phyloP scores from a whole-genome alignment of 2,113 vertebrate species.

The Thermophis baileyi region DNA sequence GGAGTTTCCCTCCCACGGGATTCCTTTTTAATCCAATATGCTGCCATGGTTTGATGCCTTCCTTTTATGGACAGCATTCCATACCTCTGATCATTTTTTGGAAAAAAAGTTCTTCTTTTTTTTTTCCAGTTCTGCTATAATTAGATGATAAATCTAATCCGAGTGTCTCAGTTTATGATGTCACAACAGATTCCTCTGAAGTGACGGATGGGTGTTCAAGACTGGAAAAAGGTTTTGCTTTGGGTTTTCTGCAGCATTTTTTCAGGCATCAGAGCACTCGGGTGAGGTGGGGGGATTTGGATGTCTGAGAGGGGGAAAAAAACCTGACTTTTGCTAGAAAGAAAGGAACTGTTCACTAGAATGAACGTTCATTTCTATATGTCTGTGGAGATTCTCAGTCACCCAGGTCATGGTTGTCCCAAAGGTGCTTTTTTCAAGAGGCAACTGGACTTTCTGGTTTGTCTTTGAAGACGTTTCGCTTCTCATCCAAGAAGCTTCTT shows the following conservation, averaged over 20 bases:
- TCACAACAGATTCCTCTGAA: constrained; percentile 10
- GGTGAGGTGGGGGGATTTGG: rapidly evolving
- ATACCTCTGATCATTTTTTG: constrained; percentile 10
- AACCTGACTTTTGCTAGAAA: background rate
- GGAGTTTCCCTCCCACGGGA: background rate
- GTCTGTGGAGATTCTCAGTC: background rate
- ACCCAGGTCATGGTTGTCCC: background rate
- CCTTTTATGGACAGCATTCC: constrained; percentile 32
- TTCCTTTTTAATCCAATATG: background rate
- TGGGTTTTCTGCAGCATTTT: background rate
- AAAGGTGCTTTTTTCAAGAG: background rate
- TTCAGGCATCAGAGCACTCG: background rate
- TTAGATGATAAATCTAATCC: constrained; percentile 26
- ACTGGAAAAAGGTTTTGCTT: background rate
- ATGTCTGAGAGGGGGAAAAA: background rate
- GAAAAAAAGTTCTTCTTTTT: background rate
- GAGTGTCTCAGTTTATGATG: background rate
- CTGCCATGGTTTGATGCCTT: background rate
- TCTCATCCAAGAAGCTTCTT: too few species aligned
- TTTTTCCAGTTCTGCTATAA: constrained; percentile 18
- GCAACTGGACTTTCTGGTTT: background rate
- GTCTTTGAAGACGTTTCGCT: too few species aligned
- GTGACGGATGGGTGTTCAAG: background rate
- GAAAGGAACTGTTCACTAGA: background rate
- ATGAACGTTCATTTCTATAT: background rate